Conservation (phyloP, 2,797 vertebrate genomes). For the Numenius phaeopus region DNA sequence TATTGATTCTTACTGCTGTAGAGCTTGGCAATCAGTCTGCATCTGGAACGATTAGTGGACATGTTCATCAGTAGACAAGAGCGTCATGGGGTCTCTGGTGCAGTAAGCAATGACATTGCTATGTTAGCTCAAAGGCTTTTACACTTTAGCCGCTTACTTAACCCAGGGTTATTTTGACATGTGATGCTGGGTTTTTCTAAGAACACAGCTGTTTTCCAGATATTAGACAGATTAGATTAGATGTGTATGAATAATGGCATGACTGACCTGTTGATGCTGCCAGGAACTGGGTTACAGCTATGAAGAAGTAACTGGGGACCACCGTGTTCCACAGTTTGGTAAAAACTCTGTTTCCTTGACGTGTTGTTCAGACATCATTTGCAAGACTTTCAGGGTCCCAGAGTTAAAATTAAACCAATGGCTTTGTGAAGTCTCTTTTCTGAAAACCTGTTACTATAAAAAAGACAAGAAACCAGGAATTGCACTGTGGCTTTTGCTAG, state of each 20-base stretch:
- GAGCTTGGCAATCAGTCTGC: background rate
- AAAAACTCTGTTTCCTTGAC: background rate
- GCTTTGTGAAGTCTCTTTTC: background rate
- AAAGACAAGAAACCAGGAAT: background rate
- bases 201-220: background rate
- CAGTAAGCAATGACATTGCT: background rate
- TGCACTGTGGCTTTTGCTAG: background rate
- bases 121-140: background rate
- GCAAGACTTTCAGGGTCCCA: background rate
- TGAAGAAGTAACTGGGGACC: background rate
- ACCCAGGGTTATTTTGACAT: background rate
- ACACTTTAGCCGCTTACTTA: background rate
- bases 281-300: background rate
- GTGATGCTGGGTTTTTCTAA: background rate
- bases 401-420: background rate
- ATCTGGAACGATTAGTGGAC: background rate
- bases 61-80: background rate
- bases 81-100: accelerated
- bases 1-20: background rate
- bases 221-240: background rate
- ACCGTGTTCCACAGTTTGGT: background rate
- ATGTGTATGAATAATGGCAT: background rate
- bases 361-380: background rate
- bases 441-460: background rate
- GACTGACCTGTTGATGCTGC: background rate